Percentiles rank a stretch among this genome's conserved stretches.
Evolutionary conservation across 1,140 invertebrate species (phyloP).

Genomic region (Harpegnathos saltator): DNA sequence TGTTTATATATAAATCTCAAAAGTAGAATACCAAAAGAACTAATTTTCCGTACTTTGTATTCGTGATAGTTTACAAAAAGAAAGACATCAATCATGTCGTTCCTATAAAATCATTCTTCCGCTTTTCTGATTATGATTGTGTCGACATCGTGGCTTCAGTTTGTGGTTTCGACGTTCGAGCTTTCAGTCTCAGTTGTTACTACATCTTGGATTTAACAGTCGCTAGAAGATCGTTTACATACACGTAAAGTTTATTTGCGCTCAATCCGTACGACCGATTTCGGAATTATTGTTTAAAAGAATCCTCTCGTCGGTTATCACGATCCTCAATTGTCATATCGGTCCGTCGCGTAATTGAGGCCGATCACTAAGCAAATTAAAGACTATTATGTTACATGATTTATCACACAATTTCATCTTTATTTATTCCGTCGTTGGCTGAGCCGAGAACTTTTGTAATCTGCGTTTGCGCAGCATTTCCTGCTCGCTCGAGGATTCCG

Average conservation of each 20-base stretch:
- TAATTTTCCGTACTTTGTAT: conserved; percentile 7
- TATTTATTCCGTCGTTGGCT: conserved; percentile 60
- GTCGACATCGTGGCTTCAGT: conserved; percentile 48
- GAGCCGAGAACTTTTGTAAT: conserved; percentile 88
- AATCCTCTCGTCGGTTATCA: conserved; percentile 18
- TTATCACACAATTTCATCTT: conserved; percentile 70
- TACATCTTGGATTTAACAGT: conserved; percentile 46
- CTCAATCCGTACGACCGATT: conserved; percentile 5
- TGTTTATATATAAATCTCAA: conserved; percentile 20
- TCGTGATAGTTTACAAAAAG: conserved; percentile 38
- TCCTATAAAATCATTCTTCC: conserved; percentile 55
- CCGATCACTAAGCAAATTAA: conserved; percentile 64
- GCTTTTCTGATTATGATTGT: conserved; percentile 44
- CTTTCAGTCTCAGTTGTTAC: conserved; percentile 58
- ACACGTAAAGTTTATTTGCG: background rate
- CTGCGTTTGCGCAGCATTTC: conserved; percentile 88
- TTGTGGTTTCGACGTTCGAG: conserved; percentile 71
- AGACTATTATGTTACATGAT: conserved; percentile 71
- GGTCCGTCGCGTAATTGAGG: conserved; percentile 61
- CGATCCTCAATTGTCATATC: conserved; percentile 35
- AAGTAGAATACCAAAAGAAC: conserved; percentile 28
- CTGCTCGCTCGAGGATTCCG: conserved; percentile 83
- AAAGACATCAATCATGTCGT: conserved; percentile 45
- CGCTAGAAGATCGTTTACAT: conserved; percentile 33
- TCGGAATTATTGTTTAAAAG: background rate